Evolutionary conservation across 2,113 vertebrate genomes (phyloP), one percentile per base, ranked within the genome.

Genomic region (Plectropomus leopardus): DNA sequence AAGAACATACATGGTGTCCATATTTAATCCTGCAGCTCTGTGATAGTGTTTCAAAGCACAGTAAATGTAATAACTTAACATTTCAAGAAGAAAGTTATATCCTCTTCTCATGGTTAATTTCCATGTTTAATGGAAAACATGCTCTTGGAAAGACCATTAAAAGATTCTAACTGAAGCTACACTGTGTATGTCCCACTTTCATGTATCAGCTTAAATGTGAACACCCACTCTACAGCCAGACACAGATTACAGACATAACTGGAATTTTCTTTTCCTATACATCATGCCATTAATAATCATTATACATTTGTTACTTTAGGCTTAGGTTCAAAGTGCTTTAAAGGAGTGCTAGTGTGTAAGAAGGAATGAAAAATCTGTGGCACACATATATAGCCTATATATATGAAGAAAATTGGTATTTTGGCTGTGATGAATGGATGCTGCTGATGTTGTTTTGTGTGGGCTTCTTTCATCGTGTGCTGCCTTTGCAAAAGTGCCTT

Each of bases 281-380:
- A 65, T 60, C 8, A 34, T 53, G 6, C 30, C 70, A 86, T 89
- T 89, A 78, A 84, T 88, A 89, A 79, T 63, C 45, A 73, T 86
- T 57, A 76, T 28, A 73, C 40, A 21, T 75, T 45, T 21, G 7
- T 64, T 73, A 66, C 51, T 3, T 77, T 30, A 67, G 61, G 66
- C 55, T 50, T 88, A 40, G 8, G 51, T 74, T 72, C 51, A 21
- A 24, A 68, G 50, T 32, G 51, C 26, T 66, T 63, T 66, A 79
- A 32, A 50, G 44, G n/a, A 42, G 32, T 53, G 59, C 69, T 66
- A 54, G 24, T 47, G 40, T 4, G 13, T 69, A 60, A 78, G 34
- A 79, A 10, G 8, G 23, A 36, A 66, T 74, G 57, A 48, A 72
- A 73, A 82, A 64, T 47, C 44, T 69, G 21, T 59, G 61, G 26